phyloP scores from a whole-genome alignment of 2,113 vertebrate genomes.

The Todiramphus chloris region DNA sequence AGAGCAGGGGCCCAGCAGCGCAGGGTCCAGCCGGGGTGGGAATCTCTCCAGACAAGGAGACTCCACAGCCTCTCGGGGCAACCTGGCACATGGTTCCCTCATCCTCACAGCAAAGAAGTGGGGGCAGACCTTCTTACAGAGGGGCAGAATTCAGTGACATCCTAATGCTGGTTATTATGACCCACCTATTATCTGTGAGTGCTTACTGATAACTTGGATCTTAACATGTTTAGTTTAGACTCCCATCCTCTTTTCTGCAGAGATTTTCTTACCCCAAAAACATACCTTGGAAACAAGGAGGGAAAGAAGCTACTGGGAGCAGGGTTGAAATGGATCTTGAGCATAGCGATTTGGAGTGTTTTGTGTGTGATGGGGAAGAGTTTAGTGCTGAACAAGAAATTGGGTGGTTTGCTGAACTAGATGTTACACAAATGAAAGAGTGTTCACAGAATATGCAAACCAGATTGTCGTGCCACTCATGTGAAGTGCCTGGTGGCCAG shows the following conservation, averaged over 20 bases:
- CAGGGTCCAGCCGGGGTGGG: too few species aligned
- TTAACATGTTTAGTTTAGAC: neutral
- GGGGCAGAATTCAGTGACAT: neutral
- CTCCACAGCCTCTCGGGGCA: too few species aligned
- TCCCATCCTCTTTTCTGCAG: neutral
- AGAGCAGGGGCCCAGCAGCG: too few species aligned
- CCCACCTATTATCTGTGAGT: neutral
- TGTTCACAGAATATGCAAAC: neutral
- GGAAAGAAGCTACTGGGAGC: neutral
- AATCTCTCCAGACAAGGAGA: too few species aligned
- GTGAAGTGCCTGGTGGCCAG: neutral
- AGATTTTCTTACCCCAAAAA: neutral
- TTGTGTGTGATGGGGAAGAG: neutral
- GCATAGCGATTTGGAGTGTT: neutral
- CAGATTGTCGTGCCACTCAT: neutral
- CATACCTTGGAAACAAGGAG: neutral
- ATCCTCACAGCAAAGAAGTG: too few species aligned
- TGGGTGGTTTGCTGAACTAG: neutral
- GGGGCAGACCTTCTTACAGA: neutral
- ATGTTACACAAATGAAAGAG: neutral
- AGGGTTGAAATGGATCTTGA: neutral
- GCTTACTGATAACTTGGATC: neutral
- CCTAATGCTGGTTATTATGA: neutral
- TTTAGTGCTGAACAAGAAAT: neutral
- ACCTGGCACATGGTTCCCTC: too few species aligned